Percentiles rank a stretch among this genome's conserved stretches.
phyloP scores from a whole-genome alignment of 1,140 invertebrate genomes.

The Paraescarpia echinospica region DNA sequence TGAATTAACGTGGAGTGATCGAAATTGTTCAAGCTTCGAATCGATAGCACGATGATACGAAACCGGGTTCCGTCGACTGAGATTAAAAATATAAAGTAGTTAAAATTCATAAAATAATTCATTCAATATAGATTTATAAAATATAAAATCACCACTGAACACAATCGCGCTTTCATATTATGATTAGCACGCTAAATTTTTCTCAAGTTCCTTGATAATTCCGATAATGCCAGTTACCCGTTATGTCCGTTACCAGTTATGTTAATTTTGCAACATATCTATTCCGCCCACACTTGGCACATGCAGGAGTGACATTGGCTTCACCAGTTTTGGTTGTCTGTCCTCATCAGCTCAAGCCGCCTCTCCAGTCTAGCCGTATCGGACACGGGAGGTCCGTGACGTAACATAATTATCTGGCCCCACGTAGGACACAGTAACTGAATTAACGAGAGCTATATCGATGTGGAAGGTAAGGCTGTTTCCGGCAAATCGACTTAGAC shows the following conservation, averaged over 20 bases:
- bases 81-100: not conserved
- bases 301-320: not conserved
- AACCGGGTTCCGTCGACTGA: no score
- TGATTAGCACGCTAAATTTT: not conserved
- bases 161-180: not conserved
- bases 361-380: not conserved
- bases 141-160: not conserved
- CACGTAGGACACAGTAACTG: not conserved
- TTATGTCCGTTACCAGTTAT: no score
- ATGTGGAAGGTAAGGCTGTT: not conserved
- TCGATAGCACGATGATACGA: no score
- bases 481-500: not conserved
- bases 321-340: not conserved
- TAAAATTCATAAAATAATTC: not conserved
- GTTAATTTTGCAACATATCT: not conserved
- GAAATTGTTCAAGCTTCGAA: no score
- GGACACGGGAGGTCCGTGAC: not conserved
- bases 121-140: not conserved
- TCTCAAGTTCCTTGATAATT: not conserved
- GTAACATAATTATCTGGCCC: not conserved
- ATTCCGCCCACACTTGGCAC: not conserved
- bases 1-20: no score
- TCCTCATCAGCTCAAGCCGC: not conserved
- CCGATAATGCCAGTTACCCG: no score
- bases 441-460: slow-evolving; percentile 1